These are phyloP conservation scores for Melospiza melodia DNA, from an alignment of 2,113 vertebrate genomes.

Conservation along the genomic window DNA sequence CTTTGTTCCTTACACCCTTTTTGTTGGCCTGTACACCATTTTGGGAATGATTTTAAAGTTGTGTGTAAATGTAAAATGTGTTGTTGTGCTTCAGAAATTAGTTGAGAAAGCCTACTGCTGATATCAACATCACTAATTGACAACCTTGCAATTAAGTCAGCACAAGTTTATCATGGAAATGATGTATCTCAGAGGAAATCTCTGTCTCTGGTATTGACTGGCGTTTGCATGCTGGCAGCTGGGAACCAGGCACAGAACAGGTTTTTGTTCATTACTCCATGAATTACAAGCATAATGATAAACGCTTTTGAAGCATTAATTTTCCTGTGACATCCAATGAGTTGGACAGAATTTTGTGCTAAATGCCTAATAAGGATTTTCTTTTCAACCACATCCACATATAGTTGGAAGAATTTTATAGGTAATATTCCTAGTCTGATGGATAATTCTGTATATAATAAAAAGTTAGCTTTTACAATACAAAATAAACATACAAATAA, in stretches of 20 bases:
- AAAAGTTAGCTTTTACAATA: background rate
- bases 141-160: background rate
- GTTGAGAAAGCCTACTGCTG: background rate
- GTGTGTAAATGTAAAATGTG: background rate
- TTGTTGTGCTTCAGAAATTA: background rate
- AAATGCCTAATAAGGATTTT: background rate
- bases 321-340: background rate
- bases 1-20: background rate
- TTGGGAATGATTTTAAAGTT: background rate
- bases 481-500: background rate
- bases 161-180: background rate
- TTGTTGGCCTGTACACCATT: background rate
- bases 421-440: background rate
- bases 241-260: background rate
- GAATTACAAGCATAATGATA: background rate
- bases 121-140: background rate
- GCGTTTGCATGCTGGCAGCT: background rate
- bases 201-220: background rate
- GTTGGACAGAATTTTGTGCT: background rate
- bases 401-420: background rate
- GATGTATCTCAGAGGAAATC: background rate
- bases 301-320: background rate
- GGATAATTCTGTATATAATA: background rate
- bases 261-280: background rate
- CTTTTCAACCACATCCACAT: rapidly evolving